Evolutionary conservation across 2,113 vertebrate genomes (phyloP), one percentile per base, ranked within the genome.

Genomic region (Neomonachus schauinslandi): DNA sequence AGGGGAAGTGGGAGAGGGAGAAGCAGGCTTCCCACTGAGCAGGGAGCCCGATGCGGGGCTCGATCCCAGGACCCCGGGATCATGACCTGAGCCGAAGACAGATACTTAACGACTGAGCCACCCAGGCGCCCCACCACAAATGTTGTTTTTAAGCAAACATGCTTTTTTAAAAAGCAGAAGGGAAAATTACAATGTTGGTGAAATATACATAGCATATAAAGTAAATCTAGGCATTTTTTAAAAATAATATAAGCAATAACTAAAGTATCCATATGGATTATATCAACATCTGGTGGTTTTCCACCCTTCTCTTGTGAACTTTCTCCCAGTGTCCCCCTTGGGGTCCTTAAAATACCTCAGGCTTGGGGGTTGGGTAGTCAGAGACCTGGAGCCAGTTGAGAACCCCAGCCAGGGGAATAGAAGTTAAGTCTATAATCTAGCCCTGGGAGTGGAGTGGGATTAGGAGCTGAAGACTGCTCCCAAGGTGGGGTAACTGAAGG

Each of bases 71-170:
- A 59, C 57, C 57, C 21, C 55, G 36, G 36, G 36, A 59, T 59
- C 57, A 59, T 59, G 57, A 59, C 57, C 21, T 21, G 7, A 59
- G 63, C 31, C 3, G 14, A 33, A 65, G 63, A 31, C 63, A 65
- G 63, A 33, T 28, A 6, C 13, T 65, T 33, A 65, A 51, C 3
- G 13, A 33, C 63, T 28, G 5, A 65, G 63, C 28, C 28, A 65
- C 13, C 63, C 14, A 67, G 28, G 63, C 33, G 63, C 6, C 31
- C 31, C 63, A 33, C 63, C 36, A 36, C 36, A 65, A 65, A 65
- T 65, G 28, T 65, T 65, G 31, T 57, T 76, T 95, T 89, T 74
- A 83, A 92, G 51, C 49, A 92, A 90, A 94, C 55, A n/a, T 57
- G 0, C 5, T 42, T 42, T 42, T 16, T 28, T 28, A 49, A 49